Base-by-base conservation (phyloP, 1,140 invertebrate genomes). In the Ceratina japonica region DNA sequence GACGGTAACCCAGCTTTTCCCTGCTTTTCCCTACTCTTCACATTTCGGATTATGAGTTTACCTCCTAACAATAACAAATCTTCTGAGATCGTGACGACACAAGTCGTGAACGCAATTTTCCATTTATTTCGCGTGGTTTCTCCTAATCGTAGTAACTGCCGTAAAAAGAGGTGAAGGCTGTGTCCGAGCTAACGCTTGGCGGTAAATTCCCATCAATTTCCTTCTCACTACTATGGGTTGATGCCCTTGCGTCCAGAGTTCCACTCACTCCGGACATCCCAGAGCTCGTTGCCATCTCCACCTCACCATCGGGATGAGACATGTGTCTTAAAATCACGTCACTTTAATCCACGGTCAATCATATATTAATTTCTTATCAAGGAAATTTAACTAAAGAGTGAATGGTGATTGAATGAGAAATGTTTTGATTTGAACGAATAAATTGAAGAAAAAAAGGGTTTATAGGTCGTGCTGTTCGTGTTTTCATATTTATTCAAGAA, bases 151-250 rank as follows among this genome's bases (percentile, higher is more conserved):
- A 87, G 75, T 93, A 91, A 80, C 93, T 94, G 22, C 95, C 95
- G 63, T 95, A 94, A 87, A 95, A 95, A 0, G 95, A 95, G 0
- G 95, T 95, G 85, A 95, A 95, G 37, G 95, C 95, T 20, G 95
- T 95, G 79, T 95, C 95, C 24, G 94, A 93, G 78, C 95, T 95
- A 20, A 92, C 87, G 76, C 91, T 92, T 24, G 92, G 75, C n/a
- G 89, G 90, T 63, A 91, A 77, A 64, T 88, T 90, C n/a, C 91
- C 81, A 91, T 88, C 0, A 89, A 88, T 80, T 7, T 92, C 91
- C 12, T 89, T 83, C 59, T 92, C 91, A 70, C 88, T 91, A 16
- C 90, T 88, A 7, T 91, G 83, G 16, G 88, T 92, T 0, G 91
- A 92, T 7, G 90, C 87, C 71, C 90, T 89, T 76, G 89, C 87